Conservation (phyloP, 2,113 vertebrate species). For the Mesitornis unicolor region DNA sequence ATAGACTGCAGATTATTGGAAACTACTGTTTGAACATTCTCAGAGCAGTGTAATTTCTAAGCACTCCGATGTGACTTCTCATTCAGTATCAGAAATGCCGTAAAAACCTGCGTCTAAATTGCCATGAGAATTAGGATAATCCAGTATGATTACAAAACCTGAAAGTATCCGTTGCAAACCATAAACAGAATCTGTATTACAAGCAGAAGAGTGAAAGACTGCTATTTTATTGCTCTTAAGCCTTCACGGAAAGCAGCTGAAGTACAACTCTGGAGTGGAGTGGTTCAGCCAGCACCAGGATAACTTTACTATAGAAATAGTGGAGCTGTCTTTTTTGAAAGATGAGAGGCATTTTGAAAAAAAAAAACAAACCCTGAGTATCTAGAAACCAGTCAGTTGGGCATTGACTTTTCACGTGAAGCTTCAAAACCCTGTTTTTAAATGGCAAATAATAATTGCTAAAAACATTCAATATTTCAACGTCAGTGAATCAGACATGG, state of each 20-base stretch:
- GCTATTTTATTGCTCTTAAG: not conserved
- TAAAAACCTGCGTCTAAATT: not conserved
- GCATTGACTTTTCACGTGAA: not conserved
- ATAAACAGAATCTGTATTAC: not conserved
- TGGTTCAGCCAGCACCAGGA: not conserved
- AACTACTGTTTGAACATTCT: not conserved
- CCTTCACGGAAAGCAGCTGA: not conserved
- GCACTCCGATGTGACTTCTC: not conserved
- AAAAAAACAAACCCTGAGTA: not conserved
- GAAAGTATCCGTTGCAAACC: not conserved
- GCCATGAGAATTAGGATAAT: accelerated
- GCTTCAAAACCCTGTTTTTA: not conserved
- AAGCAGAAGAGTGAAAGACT: not conserved
- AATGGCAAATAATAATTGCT: not conserved
- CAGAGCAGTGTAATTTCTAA: not conserved
- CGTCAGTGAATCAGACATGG: not conserved
- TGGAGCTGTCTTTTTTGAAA: not conserved
- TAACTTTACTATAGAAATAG: not conserved
- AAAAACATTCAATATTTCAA: not conserved
- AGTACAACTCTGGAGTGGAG: not conserved
- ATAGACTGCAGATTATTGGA: not conserved
- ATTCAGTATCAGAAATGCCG: not conserved
- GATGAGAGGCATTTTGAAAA: not conserved
- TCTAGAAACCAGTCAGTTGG: not conserved
- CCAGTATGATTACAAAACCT: not conserved